phyloP scores from a whole-genome alignment of 2,113 vertebrate species.

The Neoarius graeffei region DNA sequence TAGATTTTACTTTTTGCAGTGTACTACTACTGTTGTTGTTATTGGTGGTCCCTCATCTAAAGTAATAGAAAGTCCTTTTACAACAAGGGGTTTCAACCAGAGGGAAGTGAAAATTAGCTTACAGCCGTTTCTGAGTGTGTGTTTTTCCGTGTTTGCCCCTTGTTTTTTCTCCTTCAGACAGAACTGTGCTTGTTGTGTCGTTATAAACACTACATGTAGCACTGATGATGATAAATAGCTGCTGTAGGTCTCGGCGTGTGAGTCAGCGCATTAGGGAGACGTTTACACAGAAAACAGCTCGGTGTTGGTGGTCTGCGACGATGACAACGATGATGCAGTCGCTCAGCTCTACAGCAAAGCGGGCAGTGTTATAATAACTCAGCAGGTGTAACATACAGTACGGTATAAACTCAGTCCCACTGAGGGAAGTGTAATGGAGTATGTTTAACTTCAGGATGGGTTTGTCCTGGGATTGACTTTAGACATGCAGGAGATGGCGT shows the following conservation, averaged over 20 bases:
- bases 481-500: not conserved
- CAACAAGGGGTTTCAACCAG: not conserved
- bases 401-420: not conserved
- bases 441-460: not conserved
- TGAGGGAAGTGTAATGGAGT: not conserved
- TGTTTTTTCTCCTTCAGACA: not conserved
- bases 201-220: not conserved
- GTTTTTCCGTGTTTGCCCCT: not conserved
- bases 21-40: no score
- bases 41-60: not conserved
- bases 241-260: constrained; percentile 14
- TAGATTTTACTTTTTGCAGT: no score
- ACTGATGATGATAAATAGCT: not conserved
- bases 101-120: no score
- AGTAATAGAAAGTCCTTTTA: not conserved
- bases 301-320: constrained; percentile 9
- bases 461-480: not conserved
- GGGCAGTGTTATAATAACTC: not conserved
- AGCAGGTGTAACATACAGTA: not conserved
- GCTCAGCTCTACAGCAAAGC: not conserved
- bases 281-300: not conserved
- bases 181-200: constrained; percentile 9
- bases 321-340: not conserved
- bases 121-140: not conserved
- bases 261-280: not conserved